These are phyloP conservation scores for Acanthacorydalis orientalis DNA, from an alignment of 2,888 invertebrate genomes.

Conservation along the genomic window DNA sequence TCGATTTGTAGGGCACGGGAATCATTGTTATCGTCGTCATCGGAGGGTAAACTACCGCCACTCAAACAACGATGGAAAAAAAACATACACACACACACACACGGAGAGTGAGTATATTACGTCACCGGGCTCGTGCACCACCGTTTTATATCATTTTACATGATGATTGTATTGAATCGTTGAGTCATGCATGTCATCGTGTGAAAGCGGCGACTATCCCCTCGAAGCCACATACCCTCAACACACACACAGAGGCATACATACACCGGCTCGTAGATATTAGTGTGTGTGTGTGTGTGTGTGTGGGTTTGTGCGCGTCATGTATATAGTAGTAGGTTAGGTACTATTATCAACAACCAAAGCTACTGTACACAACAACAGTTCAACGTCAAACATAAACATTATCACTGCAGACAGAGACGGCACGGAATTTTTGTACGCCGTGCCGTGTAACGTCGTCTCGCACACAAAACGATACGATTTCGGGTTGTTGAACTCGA, in stretches of 20 bases:
- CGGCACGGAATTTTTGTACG: too few species aligned
- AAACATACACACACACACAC: too few species aligned
- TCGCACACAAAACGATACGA: too few species aligned
- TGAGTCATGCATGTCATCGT: neutral
- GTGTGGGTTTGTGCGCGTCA: neutral
- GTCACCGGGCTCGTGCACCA: neutral
- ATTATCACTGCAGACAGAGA: too few species aligned
- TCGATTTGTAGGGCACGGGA: too few species aligned
- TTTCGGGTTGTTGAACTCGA: too few species aligned
- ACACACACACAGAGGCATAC: too few species aligned
- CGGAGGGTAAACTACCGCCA: too few species aligned
- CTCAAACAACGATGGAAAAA: too few species aligned
- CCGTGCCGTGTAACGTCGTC: too few species aligned
- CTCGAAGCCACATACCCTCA: neutral
- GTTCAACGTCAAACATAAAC: too few species aligned
- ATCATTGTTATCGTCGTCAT: too few species aligned
- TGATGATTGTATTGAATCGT: neutral
- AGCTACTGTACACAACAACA: neutral
- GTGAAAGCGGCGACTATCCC: neutral
- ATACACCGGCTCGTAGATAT: neutral
- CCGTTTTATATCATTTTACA: neutral
- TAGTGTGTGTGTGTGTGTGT: neutral
- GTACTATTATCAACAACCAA: neutral
- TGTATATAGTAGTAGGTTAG: neutral
- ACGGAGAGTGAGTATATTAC: neutral